Percentiles rank a stretch among this genome's conserved stretches.
Evolutionary conservation across 2,797 vertebrate genomes (phyloP).

Genomic region (Lepus townsendii): DNA sequence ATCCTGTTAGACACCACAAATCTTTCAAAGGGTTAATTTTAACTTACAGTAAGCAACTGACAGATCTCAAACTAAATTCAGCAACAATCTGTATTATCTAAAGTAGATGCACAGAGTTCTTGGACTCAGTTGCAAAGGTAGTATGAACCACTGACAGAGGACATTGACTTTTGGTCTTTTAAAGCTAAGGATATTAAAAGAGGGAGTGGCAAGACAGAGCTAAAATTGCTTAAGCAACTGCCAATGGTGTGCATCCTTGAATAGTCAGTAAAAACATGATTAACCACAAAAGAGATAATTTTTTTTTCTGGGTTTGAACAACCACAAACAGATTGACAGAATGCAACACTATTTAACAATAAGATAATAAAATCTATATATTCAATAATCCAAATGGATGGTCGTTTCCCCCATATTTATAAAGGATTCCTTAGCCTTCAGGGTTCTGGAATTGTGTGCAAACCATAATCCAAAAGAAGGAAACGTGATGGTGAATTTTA

Average conservation of each 20-base stretch:
- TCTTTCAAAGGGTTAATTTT: constrained; percentile 22
- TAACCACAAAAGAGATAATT: not conserved
- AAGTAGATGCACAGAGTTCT: not conserved
- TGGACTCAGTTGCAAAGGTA: constrained; percentile 39
- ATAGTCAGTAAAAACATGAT: constrained; percentile 1
- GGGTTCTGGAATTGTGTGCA: not conserved
- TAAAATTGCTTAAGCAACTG: not conserved
- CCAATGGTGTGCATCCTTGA: not conserved
- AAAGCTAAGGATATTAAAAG: constrained; percentile 11
- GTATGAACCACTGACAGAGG: not conserved
- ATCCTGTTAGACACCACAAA: not conserved
- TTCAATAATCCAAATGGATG: not conserved
- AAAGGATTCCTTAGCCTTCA: not conserved
- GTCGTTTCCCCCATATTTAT: not conserved
- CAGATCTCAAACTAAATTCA: constrained; percentile 11
- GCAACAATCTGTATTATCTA: not conserved
- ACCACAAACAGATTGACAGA: not conserved
- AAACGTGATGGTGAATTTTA: not conserved
- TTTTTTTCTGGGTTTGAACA: not conserved
- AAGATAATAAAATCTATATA: not conserved
- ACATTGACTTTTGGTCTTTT: constrained; percentile 28
- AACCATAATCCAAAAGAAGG: not conserved
- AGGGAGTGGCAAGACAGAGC: not conserved
- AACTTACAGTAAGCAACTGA: constrained; percentile 1
- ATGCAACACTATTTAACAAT: not conserved